A percentile compares a stretch with the other conserved stretches of the same genome.
phyloP scores from a whole-genome alignment of 2,888 invertebrate species.

The Synergus gifuensis region DNA sequence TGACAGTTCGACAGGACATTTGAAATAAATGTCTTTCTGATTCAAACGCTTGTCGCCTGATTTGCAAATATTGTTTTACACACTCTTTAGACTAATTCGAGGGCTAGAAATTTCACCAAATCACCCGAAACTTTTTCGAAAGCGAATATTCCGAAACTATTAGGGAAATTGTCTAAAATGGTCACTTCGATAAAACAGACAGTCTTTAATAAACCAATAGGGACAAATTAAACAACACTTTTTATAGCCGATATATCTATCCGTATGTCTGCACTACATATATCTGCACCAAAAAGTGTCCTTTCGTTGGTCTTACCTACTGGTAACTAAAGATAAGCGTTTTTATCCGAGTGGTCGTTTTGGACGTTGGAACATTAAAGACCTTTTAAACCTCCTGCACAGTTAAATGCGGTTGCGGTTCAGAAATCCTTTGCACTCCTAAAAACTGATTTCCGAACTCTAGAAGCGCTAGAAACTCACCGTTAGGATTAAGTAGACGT shows the following conservation, averaged over 20 bases:
- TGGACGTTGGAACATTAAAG: too few relatives aligned
- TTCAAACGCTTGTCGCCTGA: neutral
- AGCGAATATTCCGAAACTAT: too few relatives aligned
- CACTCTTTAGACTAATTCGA: neutral
- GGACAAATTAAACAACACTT: too few relatives aligned
- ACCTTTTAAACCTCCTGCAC: neutral
- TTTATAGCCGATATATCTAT: too few relatives aligned
- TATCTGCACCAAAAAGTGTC: too few relatives aligned
- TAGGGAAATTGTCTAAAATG: too few relatives aligned
- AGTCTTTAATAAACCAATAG: too few relatives aligned
- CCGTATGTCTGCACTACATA: too few relatives aligned
- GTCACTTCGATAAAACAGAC: too few relatives aligned
- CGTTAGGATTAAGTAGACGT: slow-evolving; percentile 59
- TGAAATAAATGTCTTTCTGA: slow-evolving; percentile 9
- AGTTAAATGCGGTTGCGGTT: slow-evolving; percentile 9
- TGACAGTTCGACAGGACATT: slow-evolving; percentile 31
- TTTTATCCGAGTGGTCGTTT: too few relatives aligned
- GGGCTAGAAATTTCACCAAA: neutral
- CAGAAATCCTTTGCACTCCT: neutral
- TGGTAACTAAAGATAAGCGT: too few relatives aligned
- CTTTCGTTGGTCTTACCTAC: too few relatives aligned
- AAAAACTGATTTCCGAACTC: neutral
- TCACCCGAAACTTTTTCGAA: neutral
- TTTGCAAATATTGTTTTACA: slow-evolving; percentile 34
- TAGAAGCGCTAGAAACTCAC: neutral